Conservation (phyloP, 2,888 invertebrate species). For the Trichopoda pennipes region DNA sequence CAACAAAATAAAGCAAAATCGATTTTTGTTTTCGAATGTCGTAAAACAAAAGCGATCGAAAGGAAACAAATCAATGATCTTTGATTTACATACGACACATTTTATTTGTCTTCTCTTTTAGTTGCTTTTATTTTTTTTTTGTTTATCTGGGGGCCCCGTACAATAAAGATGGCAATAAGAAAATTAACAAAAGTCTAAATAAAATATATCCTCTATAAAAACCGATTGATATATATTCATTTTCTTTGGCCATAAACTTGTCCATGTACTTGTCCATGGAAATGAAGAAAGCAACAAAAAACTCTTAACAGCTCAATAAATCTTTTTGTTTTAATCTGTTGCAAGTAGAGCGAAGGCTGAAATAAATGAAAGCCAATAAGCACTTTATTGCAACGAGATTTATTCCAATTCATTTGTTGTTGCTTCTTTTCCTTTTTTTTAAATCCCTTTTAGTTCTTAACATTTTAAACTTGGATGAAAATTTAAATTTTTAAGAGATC, state of each 20-base stretch:
- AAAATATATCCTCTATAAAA: conserved; percentile 43
- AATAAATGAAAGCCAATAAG: conserved; percentile 10
- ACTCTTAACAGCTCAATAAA: conserved; percentile 47
- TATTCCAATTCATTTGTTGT: neutral
- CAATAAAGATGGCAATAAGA: conserved; percentile 27
- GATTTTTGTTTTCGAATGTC: conserved; percentile 52
- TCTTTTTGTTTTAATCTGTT: conserved; percentile 40
- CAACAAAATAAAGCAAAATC: conserved; percentile 33
- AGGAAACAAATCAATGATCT: conserved; percentile 67
- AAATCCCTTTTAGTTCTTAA: neutral
- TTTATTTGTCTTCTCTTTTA: conserved; percentile 52
- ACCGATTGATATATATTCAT: conserved; percentile 50
- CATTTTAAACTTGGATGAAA: neutral
- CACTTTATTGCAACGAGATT: conserved; percentile 22
- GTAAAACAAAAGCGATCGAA: conserved; percentile 39
- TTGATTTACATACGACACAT: conserved; percentile 68
- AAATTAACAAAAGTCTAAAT: conserved; percentile 16
- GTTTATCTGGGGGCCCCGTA: neutral
- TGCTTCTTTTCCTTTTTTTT: neutral
- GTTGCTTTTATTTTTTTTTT: neutral
- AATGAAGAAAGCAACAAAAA: conserved; percentile 34
- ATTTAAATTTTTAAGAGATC: neutral
- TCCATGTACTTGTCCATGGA: conserved; percentile 47
- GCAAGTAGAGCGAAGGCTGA: conserved; percentile 17
- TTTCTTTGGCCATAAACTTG: conserved; percentile 53